Evolutionary conservation across 1,140 invertebrate genomes (phyloP), one percentile per base, ranked within the genome.

Genomic region (Hycleus cichorii): DNA sequence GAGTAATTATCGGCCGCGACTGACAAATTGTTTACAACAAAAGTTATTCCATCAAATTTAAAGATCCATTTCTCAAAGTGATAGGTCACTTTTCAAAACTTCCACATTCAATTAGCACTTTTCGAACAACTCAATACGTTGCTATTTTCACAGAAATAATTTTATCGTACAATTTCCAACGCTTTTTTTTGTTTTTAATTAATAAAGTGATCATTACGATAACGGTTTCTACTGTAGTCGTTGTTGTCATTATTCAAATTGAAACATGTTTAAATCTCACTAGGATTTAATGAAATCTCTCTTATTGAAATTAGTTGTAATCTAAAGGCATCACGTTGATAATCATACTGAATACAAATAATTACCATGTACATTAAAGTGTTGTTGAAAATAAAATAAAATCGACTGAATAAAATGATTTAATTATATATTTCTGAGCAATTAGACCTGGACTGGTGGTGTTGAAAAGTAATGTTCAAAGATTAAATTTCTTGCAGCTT

Each of bases 41-140:
- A 55, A 55, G 45, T 54, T 54, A 59, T 56, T 47, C 46, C 53
- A 55, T 59, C 45, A 59, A 53, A 47, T 59, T 59, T 51, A 59
- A 47, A 45, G 38, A 39, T 48, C 25, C 50, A 52, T 54, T 54
- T 47, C 57, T 47, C 43, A 51, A 45, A 47, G 25, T 59, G 49
- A 53, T 53, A 18, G 48, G 45, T 59, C 45, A 47, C 49, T 59
- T 47, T 54, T 59, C 50, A 53, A 53, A 47, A 47, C 39, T 8
- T 6, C 45, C 10, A 49, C 39, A 38, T 49, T 49, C 39, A 10
- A 44, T 11, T 53, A 26, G 32, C 24, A 9, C 27, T 39, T 11
- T 25, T 32, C 18, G 18, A 18, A 46, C 44, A 26, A 8, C 18
- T 26, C 7, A 26, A 10, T 12, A 46, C 11, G 11, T 18, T 46